Base-by-base conservation (phyloP, 2,797 vertebrate species). In the Premnoplex brunnescens region DNA sequence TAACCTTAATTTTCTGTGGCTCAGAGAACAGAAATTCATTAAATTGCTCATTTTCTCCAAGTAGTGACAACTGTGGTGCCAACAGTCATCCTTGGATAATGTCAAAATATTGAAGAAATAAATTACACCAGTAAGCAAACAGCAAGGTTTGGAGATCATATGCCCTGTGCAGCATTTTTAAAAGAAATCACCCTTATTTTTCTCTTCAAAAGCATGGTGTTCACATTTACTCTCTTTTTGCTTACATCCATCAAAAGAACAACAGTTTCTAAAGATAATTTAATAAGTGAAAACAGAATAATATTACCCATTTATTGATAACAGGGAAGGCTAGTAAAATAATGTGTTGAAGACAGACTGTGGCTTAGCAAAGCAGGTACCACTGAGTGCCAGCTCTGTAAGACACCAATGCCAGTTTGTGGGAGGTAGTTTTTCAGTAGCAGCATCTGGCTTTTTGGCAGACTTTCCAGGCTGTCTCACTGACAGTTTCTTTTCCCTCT, bases 381-480 rank as follows among this genome's bases (percentile, higher is more conserved):
- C 71, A 59, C 30, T 48, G 67, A 64, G 66, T 71, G 94, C 94
- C 96, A 95, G 81, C 81, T 95, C 89, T 78, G 58, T 74, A 67
- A 84, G 73, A 84, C n/a, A 82, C 37, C 24, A 16, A 6, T 74
- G 96, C 95, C 96, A 97, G 12, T 72, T 93, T 97, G 91, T 88
- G 74, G 82, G 95, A 96, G 95, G 95, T 95, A 94, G 94, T 77
- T 95, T 95, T 96, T 95, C 95, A 91, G 93, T 28, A 91, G 90
- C 80, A 97, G 93, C 97, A 97, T 96, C 97, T 98, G 97, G 95
- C 88, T 94, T 76, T 89, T 96, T 97, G 97, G 96, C 95, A 97
- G 66, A 24, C 32, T 95, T 39, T 85, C 82, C 34, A 93, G 44
- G 41, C 67, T 79, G 63, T 91, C 97, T 96, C 93, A 58, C 85